phyloP scores from a whole-genome alignment of 2,888 invertebrate species.

The Noctua fimbriata region DNA sequence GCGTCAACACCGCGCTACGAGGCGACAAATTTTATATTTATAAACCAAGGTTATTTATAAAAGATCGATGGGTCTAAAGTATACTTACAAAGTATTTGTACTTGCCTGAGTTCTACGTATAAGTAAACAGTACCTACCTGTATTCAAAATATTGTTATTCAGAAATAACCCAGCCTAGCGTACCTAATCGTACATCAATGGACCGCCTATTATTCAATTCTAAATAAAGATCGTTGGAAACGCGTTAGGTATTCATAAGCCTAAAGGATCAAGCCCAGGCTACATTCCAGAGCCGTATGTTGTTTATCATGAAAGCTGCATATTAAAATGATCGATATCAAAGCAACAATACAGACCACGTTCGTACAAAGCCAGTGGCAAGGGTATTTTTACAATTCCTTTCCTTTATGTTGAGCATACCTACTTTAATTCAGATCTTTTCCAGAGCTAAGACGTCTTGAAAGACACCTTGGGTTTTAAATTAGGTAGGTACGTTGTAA shows the following conservation, averaged over 20 bases:
- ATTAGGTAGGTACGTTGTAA: neutral
- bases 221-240: slow-evolving; percentile 44
- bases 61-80: neutral
- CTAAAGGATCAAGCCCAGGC: slow-evolving; percentile 52
- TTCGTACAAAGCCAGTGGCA: slow-evolving; percentile 29
- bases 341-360: slow-evolving; percentile 51
- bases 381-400: neutral
- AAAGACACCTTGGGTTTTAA: neutral
- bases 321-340: slow-evolving; percentile 59
- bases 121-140: neutral
- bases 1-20: slow-evolving; percentile 31
- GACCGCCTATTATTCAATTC: slow-evolving; percentile 43
- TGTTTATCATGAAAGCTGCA: slow-evolving; percentile 52
- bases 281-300: slow-evolving; percentile 54
- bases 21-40: slow-evolving; percentile 28
- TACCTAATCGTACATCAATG: slow-evolving; percentile 39
- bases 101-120: neutral
- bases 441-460: neutral
- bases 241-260: slow-evolving; percentile 55
- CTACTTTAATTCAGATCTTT: neutral
- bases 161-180: slow-evolving; percentile 10
- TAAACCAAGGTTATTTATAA: slow-evolving; percentile 1
- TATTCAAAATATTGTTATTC: slow-evolving; percentile 23
- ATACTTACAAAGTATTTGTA: neutral
- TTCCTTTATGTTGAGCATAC: neutral